Conservation (phyloP, 2,797 vertebrate species). For the Leptodactylus fallax region DNA sequence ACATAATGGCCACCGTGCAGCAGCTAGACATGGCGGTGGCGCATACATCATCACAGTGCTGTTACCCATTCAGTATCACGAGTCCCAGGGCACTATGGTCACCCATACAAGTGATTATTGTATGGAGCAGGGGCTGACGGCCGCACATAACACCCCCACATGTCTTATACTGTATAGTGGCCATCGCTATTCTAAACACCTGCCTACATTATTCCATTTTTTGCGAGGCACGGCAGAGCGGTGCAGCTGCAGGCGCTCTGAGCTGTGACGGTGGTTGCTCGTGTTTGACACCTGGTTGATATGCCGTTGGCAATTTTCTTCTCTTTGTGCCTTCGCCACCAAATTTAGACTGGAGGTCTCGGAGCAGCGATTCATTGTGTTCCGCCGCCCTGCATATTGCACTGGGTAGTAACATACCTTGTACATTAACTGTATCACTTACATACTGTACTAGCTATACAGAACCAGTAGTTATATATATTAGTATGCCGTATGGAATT, state of each 20-base stretch:
- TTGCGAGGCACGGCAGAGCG: background rate
- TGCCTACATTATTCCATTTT: background rate
- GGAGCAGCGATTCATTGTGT: slow-evolving; percentile 4
- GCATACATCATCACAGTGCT: no score
- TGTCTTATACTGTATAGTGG: background rate
- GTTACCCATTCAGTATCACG: no score
- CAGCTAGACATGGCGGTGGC: no score
- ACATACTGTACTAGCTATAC: no score
- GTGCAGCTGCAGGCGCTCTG: slow-evolving; percentile 47
- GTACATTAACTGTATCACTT: background rate
- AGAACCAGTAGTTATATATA: no score
- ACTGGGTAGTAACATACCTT: slow-evolving; percentile 13
- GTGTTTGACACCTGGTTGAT: slow-evolving; percentile 52
- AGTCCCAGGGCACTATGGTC: background rate
- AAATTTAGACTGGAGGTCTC: slow-evolving; percentile 37
- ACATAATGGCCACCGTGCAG: no score
- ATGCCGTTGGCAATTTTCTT: slow-evolving; percentile 41
- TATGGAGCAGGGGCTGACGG: background rate
- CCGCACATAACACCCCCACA: background rate
- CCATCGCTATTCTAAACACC: background rate
- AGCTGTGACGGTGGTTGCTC: slow-evolving; percentile 22
- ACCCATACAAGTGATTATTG: background rate
- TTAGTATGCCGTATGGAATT: no score
- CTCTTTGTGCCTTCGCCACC: slow-evolving; percentile 34
- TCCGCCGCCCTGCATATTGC: no score